phyloP scores from a whole-genome alignment of 2,797 vertebrate species.

The Scyliorhinus canicula region DNA sequence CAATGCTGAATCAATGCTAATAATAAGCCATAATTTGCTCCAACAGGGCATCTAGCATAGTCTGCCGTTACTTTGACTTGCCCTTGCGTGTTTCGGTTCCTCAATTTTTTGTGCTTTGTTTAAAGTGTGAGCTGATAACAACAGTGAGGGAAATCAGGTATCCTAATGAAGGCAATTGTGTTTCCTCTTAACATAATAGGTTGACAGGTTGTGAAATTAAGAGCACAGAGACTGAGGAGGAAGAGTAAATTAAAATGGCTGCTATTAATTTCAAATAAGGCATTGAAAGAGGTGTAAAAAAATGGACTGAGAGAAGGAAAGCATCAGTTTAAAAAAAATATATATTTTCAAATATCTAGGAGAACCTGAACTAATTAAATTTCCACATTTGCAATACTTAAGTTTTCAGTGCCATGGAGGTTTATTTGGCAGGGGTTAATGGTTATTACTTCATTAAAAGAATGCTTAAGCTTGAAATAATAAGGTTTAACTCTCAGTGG shows the following conservation, averaged over 20 bases:
- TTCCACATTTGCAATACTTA: neutral
- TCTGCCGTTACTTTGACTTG: neutral
- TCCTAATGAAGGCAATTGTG: neutral
- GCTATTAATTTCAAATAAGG: neutral
- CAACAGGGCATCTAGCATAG: neutral
- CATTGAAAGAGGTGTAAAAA: neutral
- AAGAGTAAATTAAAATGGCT: neutral
- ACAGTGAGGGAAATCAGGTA: neutral
- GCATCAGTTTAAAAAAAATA: no score
- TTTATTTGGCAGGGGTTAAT: neutral
- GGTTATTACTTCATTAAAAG: neutral
- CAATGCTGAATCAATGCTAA: neutral
- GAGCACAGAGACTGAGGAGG: neutral
- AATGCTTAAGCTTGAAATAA: neutral
- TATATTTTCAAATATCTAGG: no score
- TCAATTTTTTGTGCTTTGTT: neutral
- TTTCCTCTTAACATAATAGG: neutral
- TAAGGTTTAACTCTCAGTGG: no score
- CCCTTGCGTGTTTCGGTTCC: neutral
- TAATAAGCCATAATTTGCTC: neutral
- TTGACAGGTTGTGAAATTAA: neutral
- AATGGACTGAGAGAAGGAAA: neutral
- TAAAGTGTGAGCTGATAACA: neutral
- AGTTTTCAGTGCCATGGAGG: neutral
- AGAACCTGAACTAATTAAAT: neutral